phyloP scores from a whole-genome alignment of 2,797 vertebrate species.

The Echiichthys vipera region DNA sequence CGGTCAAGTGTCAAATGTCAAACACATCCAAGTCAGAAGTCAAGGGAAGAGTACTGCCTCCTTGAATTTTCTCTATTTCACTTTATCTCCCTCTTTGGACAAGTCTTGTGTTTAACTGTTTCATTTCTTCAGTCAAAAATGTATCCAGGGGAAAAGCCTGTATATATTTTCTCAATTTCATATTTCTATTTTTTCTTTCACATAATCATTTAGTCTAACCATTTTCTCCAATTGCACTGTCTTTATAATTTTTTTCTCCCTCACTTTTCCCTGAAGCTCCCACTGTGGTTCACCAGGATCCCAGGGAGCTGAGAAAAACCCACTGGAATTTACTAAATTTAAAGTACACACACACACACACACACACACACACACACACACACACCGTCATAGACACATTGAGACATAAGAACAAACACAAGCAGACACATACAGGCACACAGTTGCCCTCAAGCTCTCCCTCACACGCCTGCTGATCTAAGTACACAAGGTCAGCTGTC shows the following conservation, averaged over 20 bases:
- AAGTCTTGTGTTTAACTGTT: background rate
- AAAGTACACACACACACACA: constrained; percentile 46
- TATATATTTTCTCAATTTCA: background rate
- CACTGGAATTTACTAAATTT: constrained; percentile 81
- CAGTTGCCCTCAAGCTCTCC: constrained; percentile 50
- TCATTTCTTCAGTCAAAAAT: constrained; percentile 2
- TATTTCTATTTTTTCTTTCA: background rate
- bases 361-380: constrained; percentile 27
- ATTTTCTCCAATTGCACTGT: constrained; percentile 1
- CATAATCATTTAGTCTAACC: background rate
- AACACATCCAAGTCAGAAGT: constrained; percentile 12
- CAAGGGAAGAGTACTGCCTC: background rate
- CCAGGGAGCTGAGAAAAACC: constrained; percentile 71
- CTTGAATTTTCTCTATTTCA: background rate
- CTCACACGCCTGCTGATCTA: constrained; percentile 51
- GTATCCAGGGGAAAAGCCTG: too few species aligned
- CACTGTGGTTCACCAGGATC: constrained; percentile 75
- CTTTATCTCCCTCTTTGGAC: background rate
- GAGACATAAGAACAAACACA: constrained; percentile 6
- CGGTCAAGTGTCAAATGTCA: constrained; percentile 43
- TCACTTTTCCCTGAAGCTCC: constrained; percentile 51
- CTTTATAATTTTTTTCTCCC: constrained; percentile 28
- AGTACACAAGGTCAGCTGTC: constrained; percentile 56
- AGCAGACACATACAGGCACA: constrained; percentile 33
- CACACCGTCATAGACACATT: constrained; percentile 11